A percentile compares a stretch with the other conserved stretches of the same genome.
phyloP scores from a whole-genome alignment of 2,797 vertebrate genomes.

The Trachops cirrhosus region DNA sequence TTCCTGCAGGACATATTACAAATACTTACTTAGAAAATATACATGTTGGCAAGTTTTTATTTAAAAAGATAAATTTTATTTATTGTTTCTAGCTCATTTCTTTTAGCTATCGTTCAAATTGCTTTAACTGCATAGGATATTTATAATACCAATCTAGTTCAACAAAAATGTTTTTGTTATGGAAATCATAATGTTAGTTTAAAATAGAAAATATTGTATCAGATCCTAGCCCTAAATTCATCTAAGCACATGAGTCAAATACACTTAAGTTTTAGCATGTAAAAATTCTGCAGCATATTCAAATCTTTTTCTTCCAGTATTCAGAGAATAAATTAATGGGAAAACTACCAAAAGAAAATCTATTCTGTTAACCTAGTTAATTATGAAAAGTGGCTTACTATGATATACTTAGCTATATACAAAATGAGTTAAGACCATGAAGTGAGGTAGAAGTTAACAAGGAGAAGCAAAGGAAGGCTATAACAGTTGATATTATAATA shows the following conservation, averaged over 20 bases:
- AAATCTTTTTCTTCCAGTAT: neutral
- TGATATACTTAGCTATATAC: neutral
- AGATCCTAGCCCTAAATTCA: neutral
- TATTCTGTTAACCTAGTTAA: neutral
- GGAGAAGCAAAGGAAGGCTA: neutral
- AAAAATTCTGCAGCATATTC: neutral
- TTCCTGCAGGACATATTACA: neutral
- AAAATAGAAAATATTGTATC: neutral
- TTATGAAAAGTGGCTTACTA: neutral
- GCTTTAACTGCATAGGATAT: neutral
- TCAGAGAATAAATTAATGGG: neutral
- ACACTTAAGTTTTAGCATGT: neutral
- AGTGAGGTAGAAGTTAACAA: neutral
- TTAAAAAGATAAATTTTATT: neutral
- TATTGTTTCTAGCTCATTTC: neutral
- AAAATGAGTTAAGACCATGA: neutral
- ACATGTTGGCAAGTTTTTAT: neutral
- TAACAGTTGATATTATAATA: slow-evolving; percentile 1
- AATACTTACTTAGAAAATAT: neutral
- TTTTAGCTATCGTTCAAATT: neutral
- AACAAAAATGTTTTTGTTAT: slow-evolving; percentile 11
- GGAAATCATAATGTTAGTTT: neutral
- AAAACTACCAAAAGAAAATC: neutral
- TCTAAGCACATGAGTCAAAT: neutral
- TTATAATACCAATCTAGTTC: neutral